Evolutionary conservation across 1,140 invertebrate genomes (phyloP).

Genomic region (Lordiphosa collinella): DNA sequence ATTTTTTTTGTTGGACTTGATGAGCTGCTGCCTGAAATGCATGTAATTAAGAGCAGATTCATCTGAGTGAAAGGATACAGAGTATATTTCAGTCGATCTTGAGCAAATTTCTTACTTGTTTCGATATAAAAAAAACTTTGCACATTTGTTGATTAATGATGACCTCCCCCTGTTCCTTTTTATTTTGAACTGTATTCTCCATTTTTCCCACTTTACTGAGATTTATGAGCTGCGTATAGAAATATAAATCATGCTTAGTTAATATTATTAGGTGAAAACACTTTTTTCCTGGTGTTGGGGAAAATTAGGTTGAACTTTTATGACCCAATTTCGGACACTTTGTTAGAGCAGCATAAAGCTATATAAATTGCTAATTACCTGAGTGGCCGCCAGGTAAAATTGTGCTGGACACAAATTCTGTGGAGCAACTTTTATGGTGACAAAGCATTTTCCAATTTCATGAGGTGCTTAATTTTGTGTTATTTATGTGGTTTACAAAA

Average conservation of each 20-base stretch:
- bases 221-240: slow-evolving; percentile 55
- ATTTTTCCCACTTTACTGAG: slow-evolving; percentile 15
- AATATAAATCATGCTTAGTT: slow-evolving; percentile 70
- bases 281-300: slow-evolving; percentile 21
- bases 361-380: slow-evolving; percentile 73
- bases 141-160: not conserved
- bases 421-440: slow-evolving; percentile 30
- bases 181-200: no score
- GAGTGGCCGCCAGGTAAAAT: slow-evolving; percentile 33
- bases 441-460: slow-evolving; percentile 54
- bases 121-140: not conserved
- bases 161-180: no score
- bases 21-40: slow-evolving; percentile 5
- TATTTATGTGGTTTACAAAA: slow-evolving; percentile 35
- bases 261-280: slow-evolving; percentile 63
- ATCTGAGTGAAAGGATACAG: no score
- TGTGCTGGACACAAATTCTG: slow-evolving; percentile 20
- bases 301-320: slow-evolving; percentile 23
- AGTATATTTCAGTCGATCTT: no score
- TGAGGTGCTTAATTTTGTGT: slow-evolving; percentile 17
- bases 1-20: not conserved
- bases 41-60: slow-evolving; percentile 50
- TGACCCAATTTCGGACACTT: slow-evolving; percentile 33
- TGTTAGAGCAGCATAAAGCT: slow-evolving; percentile 47
- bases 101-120: no score